A percentile compares a stretch with the other conserved stretches of the same genome.
phyloP scores from a whole-genome alignment of 2,797 vertebrate genomes.

The Uromys caudimaculatus region DNA sequence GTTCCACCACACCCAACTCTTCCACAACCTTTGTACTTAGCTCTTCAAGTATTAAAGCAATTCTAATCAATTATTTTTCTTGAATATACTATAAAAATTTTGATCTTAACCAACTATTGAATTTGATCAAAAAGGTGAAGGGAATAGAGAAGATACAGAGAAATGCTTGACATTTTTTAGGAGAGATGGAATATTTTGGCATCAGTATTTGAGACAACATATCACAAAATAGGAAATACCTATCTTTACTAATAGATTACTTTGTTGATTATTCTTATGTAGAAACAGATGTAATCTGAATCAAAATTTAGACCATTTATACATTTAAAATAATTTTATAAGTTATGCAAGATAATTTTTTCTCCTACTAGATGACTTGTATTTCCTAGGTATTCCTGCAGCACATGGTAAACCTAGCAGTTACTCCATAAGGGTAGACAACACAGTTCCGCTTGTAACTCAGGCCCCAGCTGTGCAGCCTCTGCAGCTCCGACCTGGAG shows the following conservation, averaged over 20 bases:
- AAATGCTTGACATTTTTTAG: neutral
- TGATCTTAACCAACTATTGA: neutral
- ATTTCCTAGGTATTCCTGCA: slow-evolving; percentile 92
- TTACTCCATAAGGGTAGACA: slow-evolving; percentile 96
- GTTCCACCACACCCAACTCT: neutral
- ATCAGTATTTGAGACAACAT: neutral
- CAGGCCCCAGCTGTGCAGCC: slow-evolving; percentile 96
- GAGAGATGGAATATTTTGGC: neutral
- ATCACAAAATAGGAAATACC: neutral
- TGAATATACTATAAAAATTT: neutral
- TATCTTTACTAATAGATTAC: slow-evolving; percentile 25
- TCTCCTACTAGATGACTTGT: slow-evolving; percentile 50
- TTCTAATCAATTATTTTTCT: neutral
- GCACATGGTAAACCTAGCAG: slow-evolving; percentile 93
- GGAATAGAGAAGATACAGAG: neutral
- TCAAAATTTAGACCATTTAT: slow-evolving; percentile 43
- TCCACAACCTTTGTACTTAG: neutral
- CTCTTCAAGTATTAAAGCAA: neutral
- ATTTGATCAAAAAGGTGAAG: neutral
- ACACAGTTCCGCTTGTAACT: slow-evolving; percentile 94
- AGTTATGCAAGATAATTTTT: slow-evolving; percentile 1
- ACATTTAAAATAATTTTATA: slow-evolving; percentile 47
- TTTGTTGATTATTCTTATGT: slow-evolving; percentile 37
- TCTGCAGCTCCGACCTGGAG: slow-evolving; percentile 95
- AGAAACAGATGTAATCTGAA: neutral